Conservation (phyloP, 2,888 invertebrate species). For the Zelleria hepariella region DNA sequence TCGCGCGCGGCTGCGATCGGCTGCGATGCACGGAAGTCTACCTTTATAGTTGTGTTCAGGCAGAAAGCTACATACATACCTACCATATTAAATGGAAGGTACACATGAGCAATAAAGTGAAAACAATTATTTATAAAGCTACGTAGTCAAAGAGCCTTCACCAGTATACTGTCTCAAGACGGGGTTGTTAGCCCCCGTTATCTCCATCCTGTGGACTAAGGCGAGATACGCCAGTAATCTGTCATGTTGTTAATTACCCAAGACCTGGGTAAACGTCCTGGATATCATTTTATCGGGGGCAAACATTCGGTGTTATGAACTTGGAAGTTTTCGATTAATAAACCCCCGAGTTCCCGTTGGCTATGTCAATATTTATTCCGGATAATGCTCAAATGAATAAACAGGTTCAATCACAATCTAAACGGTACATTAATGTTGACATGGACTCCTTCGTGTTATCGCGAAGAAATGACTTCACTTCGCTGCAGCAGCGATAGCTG, state of each 20-base stretch:
- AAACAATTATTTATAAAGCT: too few relatives aligned
- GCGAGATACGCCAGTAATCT: not conserved
- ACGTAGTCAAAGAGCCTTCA: not conserved
- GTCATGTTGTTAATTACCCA: not conserved
- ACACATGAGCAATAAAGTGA: too few relatives aligned
- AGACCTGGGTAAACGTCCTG: not conserved
- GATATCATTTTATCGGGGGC: not conserved
- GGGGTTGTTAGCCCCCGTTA: constrained; percentile 5
- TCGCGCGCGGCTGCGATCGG: too few relatives aligned
- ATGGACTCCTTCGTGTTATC: not conserved
- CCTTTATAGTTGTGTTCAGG: too few relatives aligned
- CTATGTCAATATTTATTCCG: not conserved
- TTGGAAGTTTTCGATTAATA: not conserved
- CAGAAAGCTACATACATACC: too few relatives aligned
- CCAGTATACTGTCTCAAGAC: not conserved
- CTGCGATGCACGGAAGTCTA: too few relatives aligned
- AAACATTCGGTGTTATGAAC: not conserved
- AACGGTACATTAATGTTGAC: not conserved
- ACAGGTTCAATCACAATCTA: not conserved
- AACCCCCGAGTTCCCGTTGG: not conserved
- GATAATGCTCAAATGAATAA: not conserved
- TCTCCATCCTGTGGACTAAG: not conserved
- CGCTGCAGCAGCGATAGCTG: too few relatives aligned
- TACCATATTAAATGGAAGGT: too few relatives aligned
- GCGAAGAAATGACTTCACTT: not conserved